Percentiles rank a stretch among this genome's conserved stretches.
These are phyloP conservation scores for Sarcophaga variegata DNA, from an alignment of 2,888 invertebrate species.

Conservation along the genomic window DNA sequence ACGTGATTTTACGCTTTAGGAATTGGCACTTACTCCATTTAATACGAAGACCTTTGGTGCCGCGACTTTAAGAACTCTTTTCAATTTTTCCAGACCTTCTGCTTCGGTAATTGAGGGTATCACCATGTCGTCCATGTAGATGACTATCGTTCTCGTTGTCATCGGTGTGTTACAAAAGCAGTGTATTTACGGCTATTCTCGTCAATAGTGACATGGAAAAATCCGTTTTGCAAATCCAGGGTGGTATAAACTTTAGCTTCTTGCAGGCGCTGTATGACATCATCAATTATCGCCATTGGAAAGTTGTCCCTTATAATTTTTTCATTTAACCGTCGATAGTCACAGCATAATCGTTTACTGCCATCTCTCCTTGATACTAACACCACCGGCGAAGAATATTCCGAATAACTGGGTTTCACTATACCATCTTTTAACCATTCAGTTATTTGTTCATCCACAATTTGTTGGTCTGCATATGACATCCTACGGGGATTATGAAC, in stretches of 20 bases:
- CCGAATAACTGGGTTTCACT: constrained; percentile 74
- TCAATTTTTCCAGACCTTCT: too few relatives aligned
- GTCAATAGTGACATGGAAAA: constrained; percentile 67
- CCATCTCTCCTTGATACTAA: constrained; percentile 62
- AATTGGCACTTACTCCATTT: too few relatives aligned
- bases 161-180: constrained; percentile 60
- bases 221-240: constrained; percentile 66
- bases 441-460: too few relatives aligned
- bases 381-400: constrained; percentile 73
- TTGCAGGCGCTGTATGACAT: constrained; percentile 62
- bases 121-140: too few relatives aligned
- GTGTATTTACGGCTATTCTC: constrained; percentile 59
- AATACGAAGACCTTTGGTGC: too few relatives aligned
- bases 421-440: too few relatives aligned
- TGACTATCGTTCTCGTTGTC: constrained; percentile 31
- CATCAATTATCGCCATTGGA: constrained; percentile 64
- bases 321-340: constrained; percentile 65
- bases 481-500: too few relatives aligned
- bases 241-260: constrained; percentile 54
- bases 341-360: constrained; percentile 59
- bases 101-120: too few relatives aligned
- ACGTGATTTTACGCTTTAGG: too few relatives aligned
- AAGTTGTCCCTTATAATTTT: constrained; percentile 63
- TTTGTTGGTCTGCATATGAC: too few relatives aligned
- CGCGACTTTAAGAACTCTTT: too few relatives aligned